phyloP scores from a whole-genome alignment of 2,888 invertebrate species.

The Drosophila melanocephala region DNA sequence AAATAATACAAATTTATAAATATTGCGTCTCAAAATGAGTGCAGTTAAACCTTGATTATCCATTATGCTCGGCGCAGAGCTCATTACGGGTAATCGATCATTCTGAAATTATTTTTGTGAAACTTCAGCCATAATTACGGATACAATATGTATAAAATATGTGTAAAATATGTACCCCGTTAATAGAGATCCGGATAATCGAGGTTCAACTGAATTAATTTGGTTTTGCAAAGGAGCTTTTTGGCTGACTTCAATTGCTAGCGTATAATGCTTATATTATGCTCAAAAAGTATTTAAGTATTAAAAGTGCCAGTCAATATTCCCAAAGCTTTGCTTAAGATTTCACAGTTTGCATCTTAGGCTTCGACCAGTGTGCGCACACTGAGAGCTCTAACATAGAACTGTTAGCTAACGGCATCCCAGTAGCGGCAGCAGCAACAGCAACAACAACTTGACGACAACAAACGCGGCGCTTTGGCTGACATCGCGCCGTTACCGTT shows the following conservation, averaged over 20 bases:
- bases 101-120: neutral
- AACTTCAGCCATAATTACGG: neutral
- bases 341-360: neutral
- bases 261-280: neutral
- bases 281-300: neutral
- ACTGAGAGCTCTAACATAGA: conserved; percentile 27
- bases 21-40: neutral
- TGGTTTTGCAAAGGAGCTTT: neutral
- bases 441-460: conserved; percentile 42
- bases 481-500: conserved; percentile 35
- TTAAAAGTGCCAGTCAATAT: too few species aligned
- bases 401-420: conserved; percentile 21
- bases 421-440: conserved; percentile 8
- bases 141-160: neutral
- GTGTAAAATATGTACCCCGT: neutral
- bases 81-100: neutral
- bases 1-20: neutral
- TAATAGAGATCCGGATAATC: neutral
- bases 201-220: neutral
- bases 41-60: neutral
- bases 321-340: too few species aligned
- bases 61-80: neutral
- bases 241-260: neutral
- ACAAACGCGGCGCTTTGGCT: conserved; percentile 49
- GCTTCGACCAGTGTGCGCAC: conserved; percentile 29